phyloP scores from a whole-genome alignment of 2,888 invertebrate species.

The Sylvicola cinctus region DNA sequence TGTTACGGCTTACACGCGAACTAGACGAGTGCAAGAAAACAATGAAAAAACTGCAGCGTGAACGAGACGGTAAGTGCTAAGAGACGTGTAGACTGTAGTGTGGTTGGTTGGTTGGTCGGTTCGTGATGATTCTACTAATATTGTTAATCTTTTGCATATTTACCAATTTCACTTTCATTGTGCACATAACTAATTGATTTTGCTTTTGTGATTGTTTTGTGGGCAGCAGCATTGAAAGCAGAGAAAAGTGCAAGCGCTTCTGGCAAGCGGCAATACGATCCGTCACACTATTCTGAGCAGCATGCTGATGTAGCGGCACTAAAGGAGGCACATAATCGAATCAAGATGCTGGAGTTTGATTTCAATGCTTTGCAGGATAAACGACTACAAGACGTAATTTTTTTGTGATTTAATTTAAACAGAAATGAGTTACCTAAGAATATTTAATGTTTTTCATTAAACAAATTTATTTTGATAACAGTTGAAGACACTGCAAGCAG shows the following conservation, averaged over 20 bases:
- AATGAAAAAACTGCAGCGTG: slow-evolving; percentile 52
- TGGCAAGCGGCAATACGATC: slow-evolving; percentile 20
- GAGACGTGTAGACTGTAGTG: not conserved
- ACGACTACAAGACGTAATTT: slow-evolving; percentile 57
- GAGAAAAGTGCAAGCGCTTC: slow-evolving; percentile 10
- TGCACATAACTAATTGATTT: no score
- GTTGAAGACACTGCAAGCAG: slow-evolving; percentile 53
- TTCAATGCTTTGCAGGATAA: slow-evolving; percentile 56
- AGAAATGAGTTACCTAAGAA: no score
- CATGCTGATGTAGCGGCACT: slow-evolving; percentile 18
- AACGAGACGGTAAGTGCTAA: slow-evolving; percentile 35
- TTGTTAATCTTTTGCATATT: no score
- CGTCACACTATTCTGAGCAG: slow-evolving; percentile 21
- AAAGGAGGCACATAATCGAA: slow-evolving; percentile 34
- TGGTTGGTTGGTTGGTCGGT: no score
- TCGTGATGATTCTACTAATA: no score
- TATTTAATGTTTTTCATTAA: slow-evolving; percentile 32
- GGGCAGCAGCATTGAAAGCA: slow-evolving; percentile 9
- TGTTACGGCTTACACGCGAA: slow-evolving; percentile 50
- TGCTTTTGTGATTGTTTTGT: slow-evolving; percentile 4
- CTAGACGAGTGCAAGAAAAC: slow-evolving; percentile 56
- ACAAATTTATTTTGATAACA: slow-evolving; percentile 23
- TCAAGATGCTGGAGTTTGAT: slow-evolving; percentile 52
- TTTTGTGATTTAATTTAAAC: no score
- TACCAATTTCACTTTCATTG: no score